phyloP scores from a whole-genome alignment of 2,797 vertebrate species.

The Heteromormyrus szaboi region DNA sequence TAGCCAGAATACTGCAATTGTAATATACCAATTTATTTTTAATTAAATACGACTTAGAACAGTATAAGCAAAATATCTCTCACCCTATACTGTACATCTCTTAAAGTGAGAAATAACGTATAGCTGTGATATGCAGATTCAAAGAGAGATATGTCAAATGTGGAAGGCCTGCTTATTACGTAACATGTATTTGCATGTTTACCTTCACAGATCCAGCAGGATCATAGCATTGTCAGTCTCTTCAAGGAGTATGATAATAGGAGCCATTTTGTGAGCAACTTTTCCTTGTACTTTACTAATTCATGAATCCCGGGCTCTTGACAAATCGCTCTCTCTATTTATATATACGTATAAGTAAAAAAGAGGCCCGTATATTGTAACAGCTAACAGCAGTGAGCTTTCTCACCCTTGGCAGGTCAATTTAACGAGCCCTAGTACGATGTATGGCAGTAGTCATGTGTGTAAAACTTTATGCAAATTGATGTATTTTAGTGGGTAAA shows the following conservation, averaged over 20 bases:
- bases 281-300: background rate
- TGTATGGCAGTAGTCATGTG: background rate
- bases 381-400: background rate
- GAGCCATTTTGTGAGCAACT: background rate
- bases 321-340: background rate
- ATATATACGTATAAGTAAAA: background rate
- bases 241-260: background rate
- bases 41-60: background rate
- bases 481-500: background rate
- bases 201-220: background rate
- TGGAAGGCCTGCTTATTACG: background rate
- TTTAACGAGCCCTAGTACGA: background rate
- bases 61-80: background rate
- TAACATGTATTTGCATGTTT: background rate
- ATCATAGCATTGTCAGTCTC: background rate
- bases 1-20: background rate
- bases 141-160: background rate
- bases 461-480: background rate
- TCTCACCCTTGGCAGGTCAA: background rate
- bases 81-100: background rate
- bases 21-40: background rate
- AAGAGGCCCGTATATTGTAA: background rate
- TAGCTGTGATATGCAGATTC: background rate
- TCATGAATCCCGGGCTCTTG: background rate
- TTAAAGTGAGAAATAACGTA: background rate